A percentile compares a stretch with the other conserved stretches of the same genome.
phyloP scores from a whole-genome alignment of 2,888 invertebrate genomes.

The Poecilus cupreus region DNA sequence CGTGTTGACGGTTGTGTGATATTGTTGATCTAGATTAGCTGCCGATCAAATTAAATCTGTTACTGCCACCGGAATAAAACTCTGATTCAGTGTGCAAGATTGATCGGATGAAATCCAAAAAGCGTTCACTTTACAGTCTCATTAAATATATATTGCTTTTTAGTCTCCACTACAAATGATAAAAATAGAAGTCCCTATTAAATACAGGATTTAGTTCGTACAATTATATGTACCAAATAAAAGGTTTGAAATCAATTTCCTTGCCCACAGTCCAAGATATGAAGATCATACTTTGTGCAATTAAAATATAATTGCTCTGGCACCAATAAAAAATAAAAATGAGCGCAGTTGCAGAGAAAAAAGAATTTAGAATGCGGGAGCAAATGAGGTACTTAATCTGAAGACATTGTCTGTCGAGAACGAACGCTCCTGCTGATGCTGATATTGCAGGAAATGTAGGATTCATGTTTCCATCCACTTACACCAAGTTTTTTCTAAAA shows the following conservation, averaged over 20 bases:
- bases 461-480: conserved; percentile 23
- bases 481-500: not conserved
- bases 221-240: not conserved
- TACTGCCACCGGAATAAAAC: not conserved
- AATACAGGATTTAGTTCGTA: not conserved
- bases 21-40: conserved; percentile 26
- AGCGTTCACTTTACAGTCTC: not conserved
- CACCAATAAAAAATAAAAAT: conserved; percentile 19
- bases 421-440: not conserved
- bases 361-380: not conserved
- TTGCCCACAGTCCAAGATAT: not conserved
- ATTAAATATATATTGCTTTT: not conserved
- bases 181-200: too few species aligned
- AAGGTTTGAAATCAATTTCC: not conserved
- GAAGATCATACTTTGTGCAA: conserved; percentile 19
- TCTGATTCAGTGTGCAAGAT: not conserved
- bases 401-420: not conserved
- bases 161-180: not conserved
- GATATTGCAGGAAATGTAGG: conserved; percentile 7
- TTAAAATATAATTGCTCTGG: conserved; percentile 29
- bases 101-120: not conserved
- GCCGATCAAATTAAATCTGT: conserved; percentile 30
- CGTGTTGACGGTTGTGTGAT: conserved; percentile 25
- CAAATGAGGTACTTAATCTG: conserved; percentile 36
- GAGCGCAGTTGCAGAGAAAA: conserved; percentile 7